A percentile compares a stretch with the other conserved stretches of the same genome.
phyloP scores from a whole-genome alignment of 37 sponge, comb jelly and placozoan species.

The Dysidea cf. avara region DNA sequence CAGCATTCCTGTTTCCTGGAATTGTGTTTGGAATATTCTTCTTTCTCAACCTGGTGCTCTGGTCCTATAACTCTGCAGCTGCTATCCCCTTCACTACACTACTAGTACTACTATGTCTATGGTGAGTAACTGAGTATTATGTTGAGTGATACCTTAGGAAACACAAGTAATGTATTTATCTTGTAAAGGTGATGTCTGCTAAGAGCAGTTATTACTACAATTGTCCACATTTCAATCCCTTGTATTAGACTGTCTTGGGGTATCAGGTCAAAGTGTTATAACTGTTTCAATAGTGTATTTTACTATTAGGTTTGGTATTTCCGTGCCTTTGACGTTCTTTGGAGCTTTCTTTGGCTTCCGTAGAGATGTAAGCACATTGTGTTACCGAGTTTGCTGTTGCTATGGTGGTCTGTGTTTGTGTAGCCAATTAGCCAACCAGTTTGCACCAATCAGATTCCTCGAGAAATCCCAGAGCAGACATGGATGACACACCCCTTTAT shows the following conservation, averaged over 20 bases:
- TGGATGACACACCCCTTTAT: conserved; percentile 73
- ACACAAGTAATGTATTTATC: too few species aligned
- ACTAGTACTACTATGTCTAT: conserved; percentile 84
- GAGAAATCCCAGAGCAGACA: conserved; percentile 93
- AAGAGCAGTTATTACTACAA: too few species aligned
- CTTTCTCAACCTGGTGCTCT: conserved; percentile 91
- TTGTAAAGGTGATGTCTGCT: too few species aligned
- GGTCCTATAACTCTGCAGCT: conserved; percentile 87
- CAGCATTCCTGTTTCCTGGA: conserved; percentile 77
- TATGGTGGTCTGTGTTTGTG: not conserved
- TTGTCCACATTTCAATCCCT: too few species aligned
- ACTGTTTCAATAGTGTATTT: too few species aligned
- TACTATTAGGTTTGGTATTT: conserved; percentile 95
- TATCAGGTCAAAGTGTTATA: too few species aligned
- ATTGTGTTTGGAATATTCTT: conserved; percentile 84
- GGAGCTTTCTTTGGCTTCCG: conserved; percentile 95
- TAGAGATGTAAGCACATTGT: conserved; percentile 47
- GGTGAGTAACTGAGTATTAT: too few species aligned
- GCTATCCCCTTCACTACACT: conserved; percentile 98
- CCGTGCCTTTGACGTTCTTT: conserved; percentile 94
- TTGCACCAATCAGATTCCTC: conserved; percentile 95
- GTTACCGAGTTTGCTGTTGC: not conserved
- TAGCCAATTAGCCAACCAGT: conserved; percentile 81
- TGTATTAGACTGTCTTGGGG: too few species aligned
- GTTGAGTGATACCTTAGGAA: too few species aligned